Evolutionary conservation across 2,888 invertebrate genomes (phyloP), one percentile per base, ranked within the genome.

Genomic region (Aradus depressus): DNA sequence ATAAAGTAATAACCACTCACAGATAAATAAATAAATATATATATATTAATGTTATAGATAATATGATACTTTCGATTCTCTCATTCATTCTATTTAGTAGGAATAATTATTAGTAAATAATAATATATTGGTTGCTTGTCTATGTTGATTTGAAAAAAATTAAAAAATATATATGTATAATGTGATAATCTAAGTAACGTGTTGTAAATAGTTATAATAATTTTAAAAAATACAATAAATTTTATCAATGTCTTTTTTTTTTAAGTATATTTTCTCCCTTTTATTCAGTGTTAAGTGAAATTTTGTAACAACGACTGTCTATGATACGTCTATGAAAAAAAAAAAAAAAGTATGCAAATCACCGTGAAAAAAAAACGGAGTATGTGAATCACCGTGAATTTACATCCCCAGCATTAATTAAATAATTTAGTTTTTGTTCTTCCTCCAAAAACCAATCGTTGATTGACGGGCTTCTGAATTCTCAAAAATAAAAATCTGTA

Each of bases 71-170:
- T n/a, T n/a, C n/a, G n/a, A 38, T 47, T 37, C 47, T 26, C 37
- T 23, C 35, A 35, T 35, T 45, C 32, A 35, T 28, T 49, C 49
- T 49, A 45, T 49, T 41, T 49, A 22, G 49, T 49, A 49, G 41
- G n/a, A 22, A 35, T 41, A 37, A 44, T 22, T 14, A 50, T 44
- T 44, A 51, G 42, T 42, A 37, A 28, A 38, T 42, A 55, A 42
- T 42, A 38, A 45, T 35, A 45, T 41, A 55, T 52, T 50, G 47
- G 52, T 55, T 55, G 55, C 52, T 55, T 55, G 52, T 55, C 44
- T 50, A 55, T 55, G 55, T 55, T 55, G 44, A 52, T 51, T 51
- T 51, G 22, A 37, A 39, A 18, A 16, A 16, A 34, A 34, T 31
- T 31, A 31, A 18, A 41, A 42, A 41, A 34, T 54, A 35, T 41